Evolutionary conservation across 2,113 vertebrate species (phyloP), one percentile per base, ranked within the genome.

Genomic region (Malaclemys terrapin): DNA sequence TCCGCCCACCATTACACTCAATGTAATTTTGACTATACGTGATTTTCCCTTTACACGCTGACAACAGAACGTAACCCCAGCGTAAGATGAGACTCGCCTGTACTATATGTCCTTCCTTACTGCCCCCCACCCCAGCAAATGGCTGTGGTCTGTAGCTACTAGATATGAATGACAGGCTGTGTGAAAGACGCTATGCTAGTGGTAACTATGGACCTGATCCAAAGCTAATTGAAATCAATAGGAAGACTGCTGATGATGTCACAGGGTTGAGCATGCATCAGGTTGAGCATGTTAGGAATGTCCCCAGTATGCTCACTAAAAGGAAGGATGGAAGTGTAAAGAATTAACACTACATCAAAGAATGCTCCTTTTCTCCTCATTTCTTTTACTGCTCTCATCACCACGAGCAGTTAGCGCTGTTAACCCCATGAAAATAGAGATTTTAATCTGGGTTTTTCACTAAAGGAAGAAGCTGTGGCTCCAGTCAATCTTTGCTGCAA

Each of bases 111-210:
- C 8, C 11, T 50, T 89, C 72, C 38, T 38, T 82, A 25, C 56
- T 25, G 9, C 25, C 12, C 69, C 29, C 16, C 90, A 62, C 50
- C 69, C 80, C 47, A 19, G 0, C 0, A n/a, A 65, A 69, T n/a
- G 53, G 22, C 84, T 75, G n/a, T 38, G 3, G 4, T 22, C 5
- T 76, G 35, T 75, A 1, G 0, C 29, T 54, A 4, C 1, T 19
- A 8, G 75, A 14, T 19, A 2, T 45, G 50, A 82, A 2, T 45
- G 50, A 82, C 29, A 56, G 78, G 8, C 35, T 1, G 3, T 9
- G 10, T 25, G 38, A 88, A 29, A 45, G 24, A 53, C 8, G 22
- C 1, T 2, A 5, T 53, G 45, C 50, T 80, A 1, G 3, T 65
- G 72, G 10, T 42, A 75, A 10, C 69, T 8, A 38, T 72, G 17